A percentile compares a stretch with the other conserved stretches of the same genome.
Evolutionary conservation across 2,888 invertebrate species (phyloP).

Genomic region (Diogma glabrata): DNA sequence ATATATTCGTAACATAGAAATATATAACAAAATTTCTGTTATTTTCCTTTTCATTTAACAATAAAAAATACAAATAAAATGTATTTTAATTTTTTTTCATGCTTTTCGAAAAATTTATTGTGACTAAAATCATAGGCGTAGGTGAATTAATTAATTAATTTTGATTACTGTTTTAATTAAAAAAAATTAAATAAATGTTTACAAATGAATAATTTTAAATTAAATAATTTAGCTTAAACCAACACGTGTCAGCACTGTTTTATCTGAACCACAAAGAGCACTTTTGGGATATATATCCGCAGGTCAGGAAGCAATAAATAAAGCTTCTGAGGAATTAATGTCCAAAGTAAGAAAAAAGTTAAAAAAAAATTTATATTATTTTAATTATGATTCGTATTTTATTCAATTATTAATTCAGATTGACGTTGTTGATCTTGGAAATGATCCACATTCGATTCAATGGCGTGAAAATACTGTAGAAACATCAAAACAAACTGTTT

Average conservation of each 20-base stretch:
- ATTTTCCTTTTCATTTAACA: no score
- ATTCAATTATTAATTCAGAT: no score
- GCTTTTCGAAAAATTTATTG: neutral
- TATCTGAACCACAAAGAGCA: constrained; percentile 87
- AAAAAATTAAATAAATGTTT: neutral
- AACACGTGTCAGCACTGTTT: constrained; percentile 71
- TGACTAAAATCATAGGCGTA: constrained; percentile 11
- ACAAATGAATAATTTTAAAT: neutral
- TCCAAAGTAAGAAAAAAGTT: constrained; percentile 30
- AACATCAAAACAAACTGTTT: constrained; percentile 90
- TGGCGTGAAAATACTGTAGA: constrained; percentile 93
- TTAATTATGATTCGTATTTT: no score
- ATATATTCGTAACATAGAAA: no score
- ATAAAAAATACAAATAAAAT: neutral
- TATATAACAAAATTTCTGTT: no score
- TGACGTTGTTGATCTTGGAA: constrained; percentile 61
- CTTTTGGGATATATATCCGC: constrained; percentile 81
- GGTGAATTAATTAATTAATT: constrained; percentile 11
- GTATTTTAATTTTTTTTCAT: neutral
- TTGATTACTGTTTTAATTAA: constrained; percentile 7
- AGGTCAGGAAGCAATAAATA: constrained; percentile 77
- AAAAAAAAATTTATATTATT: neutral
- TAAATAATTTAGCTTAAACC: constrained; percentile 54
- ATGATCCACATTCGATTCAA: constrained; percentile 74
- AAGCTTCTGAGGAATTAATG: constrained; percentile 68